Base-by-base conservation (phyloP, 2,113 vertebrate species). In the Nycticryphes semicollaris region DNA sequence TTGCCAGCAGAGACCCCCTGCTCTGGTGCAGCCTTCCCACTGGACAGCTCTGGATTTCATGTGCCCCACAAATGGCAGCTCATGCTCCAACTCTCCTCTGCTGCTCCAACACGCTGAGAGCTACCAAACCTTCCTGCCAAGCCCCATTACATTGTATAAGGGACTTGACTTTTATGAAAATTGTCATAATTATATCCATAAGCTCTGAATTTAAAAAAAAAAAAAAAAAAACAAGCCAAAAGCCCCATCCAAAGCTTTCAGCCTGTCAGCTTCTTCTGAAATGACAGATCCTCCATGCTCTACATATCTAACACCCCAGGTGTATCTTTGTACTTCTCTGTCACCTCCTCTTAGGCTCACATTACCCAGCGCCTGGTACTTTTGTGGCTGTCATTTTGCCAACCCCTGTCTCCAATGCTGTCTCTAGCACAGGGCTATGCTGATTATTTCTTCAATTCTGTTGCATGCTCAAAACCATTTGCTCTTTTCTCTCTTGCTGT, bases 271-370 rank as follows among this genome's bases (percentile, higher is more conserved):
- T 94, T 87, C 77, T 93, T 51, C 85, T 82, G 89, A 82, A 80
- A 92, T 79, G 89, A 94, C 87, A 94, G 70, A 73, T 89, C 48
- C 50, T 87, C 92, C 84, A 76, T 85, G 89, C 84, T 89, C 81
- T 74, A 47, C 2, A 4, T 62, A 89, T 91, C 66, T 96, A 91
- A 96, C 96, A 95, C 91, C 70, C 94, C 74, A 87, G 84, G 80
- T 95, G 89, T 95, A 96, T 96, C 92, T 95, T 75, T 91, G 73
- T 73, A 70, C 91, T 87, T 85, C 89, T 83, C 87, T 94, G 94
- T 94, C 96, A 94, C 81, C 84, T 96, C 90, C 70, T 89, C 62
- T 96, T 89, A 95, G 77, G 68, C 94, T 97, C 93, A 96, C 60
- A 90, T 79, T 76, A 95, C 92, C 75, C 76, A 84, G 78, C 82